Evolutionary conservation across 64 coral and sea anemone genomes (phyloP), one percentile per base, ranked within the genome.

Genomic region (Astreopora myriophthalma): DNA sequence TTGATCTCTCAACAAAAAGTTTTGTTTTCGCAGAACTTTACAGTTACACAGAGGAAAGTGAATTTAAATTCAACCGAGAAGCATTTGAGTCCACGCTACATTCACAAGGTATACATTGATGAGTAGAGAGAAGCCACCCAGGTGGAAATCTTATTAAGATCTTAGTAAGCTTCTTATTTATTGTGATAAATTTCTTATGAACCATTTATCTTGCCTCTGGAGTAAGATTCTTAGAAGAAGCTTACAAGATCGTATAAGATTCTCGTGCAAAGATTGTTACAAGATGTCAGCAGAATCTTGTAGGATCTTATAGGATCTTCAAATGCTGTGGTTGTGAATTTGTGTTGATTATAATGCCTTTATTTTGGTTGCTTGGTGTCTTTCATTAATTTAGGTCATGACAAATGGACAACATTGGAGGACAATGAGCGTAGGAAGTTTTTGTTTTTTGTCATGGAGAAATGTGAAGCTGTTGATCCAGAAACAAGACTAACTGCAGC

Each of bases 31-130:
- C 70, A 96, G 95, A 99, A 69, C 93, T 99, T 48, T 99, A 99
- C 35, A 99, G 94, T 48, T 99, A 99, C 44, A 99, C 97, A 29
- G 97, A 99, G 60, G 97, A 99, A 25, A 40, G 28, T 67, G 97
- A 99, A 40, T 99, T 99, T 72, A 71, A 67, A 16, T 74, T 85
- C n/a, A 99, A 99, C 76, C 90, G 88, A 90, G 97, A 95, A 76
- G 82, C 91, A 67, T 99, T 99, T 80, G 89, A 93, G 73, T 52
- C 35, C 32, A 82, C 52, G 7, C 6, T 63, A 1, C 38, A n/a
- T 63, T 82, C 79, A 64, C 79, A 82, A 82, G 79, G 79, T 65
- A 82, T 19, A 22, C 2, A 36, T 73, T 64, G 20, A 70, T 70
- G 22, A n/a, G n/a, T n/a, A n/a, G n/a, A n/a, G n/a, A n/a, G n/a